Conservation (phyloP, 2,113 vertebrate genomes). For the Alexandromys fortis region DNA sequence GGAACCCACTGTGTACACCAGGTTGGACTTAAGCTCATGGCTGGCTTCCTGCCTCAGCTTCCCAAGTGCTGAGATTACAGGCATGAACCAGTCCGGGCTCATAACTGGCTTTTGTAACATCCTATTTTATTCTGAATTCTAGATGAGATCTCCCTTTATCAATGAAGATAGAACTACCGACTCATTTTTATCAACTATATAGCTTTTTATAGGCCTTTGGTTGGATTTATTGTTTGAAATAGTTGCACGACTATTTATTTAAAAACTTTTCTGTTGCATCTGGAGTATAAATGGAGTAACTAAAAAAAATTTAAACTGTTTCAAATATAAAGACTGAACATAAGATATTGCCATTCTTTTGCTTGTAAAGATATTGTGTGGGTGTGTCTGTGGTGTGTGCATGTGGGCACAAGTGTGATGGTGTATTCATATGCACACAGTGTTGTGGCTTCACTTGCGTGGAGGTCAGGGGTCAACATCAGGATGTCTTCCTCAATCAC, state of each 20-base stretch:
- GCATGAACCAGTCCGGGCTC: neutral
- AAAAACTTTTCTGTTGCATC: neutral
- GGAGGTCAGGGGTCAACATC: neutral
- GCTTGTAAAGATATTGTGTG: neutral
- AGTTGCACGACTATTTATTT: neutral
- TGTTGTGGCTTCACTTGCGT: neutral
- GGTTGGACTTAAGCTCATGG: neutral
- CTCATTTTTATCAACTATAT: conserved; percentile 6
- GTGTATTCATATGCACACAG: neutral
- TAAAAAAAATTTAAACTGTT: neutral
- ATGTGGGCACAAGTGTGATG: neutral
- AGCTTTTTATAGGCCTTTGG: neutral
- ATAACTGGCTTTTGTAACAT: neutral
- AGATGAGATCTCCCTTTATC: neutral
- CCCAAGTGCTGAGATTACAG: neutral
- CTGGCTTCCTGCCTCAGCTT: neutral
- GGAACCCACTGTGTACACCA: neutral
- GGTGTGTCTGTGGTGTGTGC: neutral
- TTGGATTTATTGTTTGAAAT: neutral
- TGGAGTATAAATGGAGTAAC: neutral
- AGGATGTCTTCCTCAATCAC: neutral
- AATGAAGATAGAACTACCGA: neutral
- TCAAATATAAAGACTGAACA: conserved; percentile 14
- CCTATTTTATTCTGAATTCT: neutral
- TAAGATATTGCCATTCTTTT: neutral